Base-by-base conservation (phyloP, 2,888 invertebrate species). In the Petrolisthes manimaculis region DNA sequence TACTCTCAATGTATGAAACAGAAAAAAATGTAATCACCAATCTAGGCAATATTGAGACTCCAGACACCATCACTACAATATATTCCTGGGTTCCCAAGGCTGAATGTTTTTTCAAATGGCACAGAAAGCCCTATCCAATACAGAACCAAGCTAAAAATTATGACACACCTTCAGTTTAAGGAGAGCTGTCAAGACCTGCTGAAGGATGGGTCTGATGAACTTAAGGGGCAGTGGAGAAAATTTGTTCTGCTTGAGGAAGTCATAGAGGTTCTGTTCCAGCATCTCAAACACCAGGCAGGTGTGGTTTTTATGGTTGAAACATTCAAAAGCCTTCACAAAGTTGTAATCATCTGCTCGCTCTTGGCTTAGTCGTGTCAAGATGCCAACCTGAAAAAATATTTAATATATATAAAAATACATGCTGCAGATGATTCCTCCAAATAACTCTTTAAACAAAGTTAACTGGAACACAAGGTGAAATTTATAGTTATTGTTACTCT, bases 271-370 rank as follows among this genome's bases (percentile, higher is more conserved):
- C 95, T 99, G 99, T 93, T 99, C 99, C 92, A 99, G 95, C 99
- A 99, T 99, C 94, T 99, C 99, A 93, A 99, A 99, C 93, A 99
- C 99, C 94, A 99, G 95, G 94, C 99, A 99, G 86, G 99, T 99
- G 94, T 99, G 99, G 93, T 98, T 98, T 94, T 99, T 98, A 94
- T 99, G 99, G 94, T 98, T 98, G 94, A 99, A 99, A 94, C 99
- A 99, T 94, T 99, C 99, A 94, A 98, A 99, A 81, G 99, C 99
- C 91, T 99, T 97, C 92, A 99, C 99, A 95, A 99, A 99, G 95
- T 99, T 99, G 95, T 98, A 99, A 95, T 98, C 98, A 94, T 98
- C 98, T 92, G 98, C 98, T 95, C 98, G 98, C 95, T 99, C 98
- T 94, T 98, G 98, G 93, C 97, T 97, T 90, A 98, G 94, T 92